phyloP scores from a whole-genome alignment of 92 coral and sea anemone genomes.

The Palythoa heliodiscus region DNA sequence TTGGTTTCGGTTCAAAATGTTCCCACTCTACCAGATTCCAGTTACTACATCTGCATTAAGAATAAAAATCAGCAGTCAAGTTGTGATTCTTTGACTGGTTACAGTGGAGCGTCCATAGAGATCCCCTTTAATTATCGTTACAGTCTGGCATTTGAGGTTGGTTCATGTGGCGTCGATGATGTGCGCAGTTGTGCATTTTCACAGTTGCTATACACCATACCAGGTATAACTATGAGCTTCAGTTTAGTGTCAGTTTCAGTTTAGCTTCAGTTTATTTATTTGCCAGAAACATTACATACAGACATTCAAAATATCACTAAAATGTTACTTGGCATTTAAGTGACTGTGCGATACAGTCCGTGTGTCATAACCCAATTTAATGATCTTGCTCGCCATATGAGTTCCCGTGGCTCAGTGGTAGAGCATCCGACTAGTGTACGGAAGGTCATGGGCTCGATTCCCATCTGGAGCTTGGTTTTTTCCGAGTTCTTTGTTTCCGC shows the following conservation, averaged over 20 bases:
- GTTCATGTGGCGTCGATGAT: slow-evolving; percentile 1
- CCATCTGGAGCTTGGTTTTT: no score
- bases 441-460: no score
- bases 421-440: no score
- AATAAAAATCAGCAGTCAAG: neutral
- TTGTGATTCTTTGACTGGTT: neutral
- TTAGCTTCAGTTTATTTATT: no score
- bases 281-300: no score
- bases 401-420: no score
- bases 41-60: slow-evolving; percentile 7
- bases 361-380: no score
- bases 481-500: no score
- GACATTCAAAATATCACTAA: no score
- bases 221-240: neutral
- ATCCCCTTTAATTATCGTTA: slow-evolving; percentile 13
- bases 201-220: neutral
- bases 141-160: neutral
- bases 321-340: no score
- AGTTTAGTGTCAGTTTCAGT: neutral
- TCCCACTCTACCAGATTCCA: neutral
- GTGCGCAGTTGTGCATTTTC: slow-evolving; percentile 12
- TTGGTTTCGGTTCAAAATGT: neutral
- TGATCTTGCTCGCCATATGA: no score
- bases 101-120: slow-evolving; percentile 2
- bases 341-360: no score